Conservation (phyloP, 2,797 vertebrate genomes). For the Pseudochromis fuscus region DNA sequence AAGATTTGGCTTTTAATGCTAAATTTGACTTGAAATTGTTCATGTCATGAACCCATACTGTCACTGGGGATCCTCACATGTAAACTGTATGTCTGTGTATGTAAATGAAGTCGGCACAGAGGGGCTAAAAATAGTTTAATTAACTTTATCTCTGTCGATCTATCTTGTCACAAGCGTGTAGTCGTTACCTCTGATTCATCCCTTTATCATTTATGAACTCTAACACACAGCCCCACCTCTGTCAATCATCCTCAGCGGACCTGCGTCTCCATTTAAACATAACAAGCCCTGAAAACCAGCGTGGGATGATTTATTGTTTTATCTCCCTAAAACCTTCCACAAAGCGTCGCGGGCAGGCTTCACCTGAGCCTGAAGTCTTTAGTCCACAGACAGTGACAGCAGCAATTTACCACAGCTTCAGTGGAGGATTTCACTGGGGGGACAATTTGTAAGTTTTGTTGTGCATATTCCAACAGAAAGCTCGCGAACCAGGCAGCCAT, state of each 20-base stretch:
- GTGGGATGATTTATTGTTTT: constrained; percentile 43
- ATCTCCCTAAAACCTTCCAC: constrained; percentile 34
- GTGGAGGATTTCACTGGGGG: constrained; percentile 41
- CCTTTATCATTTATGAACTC: constrained; percentile 2
- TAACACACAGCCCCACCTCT: neutral
- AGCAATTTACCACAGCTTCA: constrained; percentile 46
- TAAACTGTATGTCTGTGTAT: too few relatives aligned
- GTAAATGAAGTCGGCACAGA: too few relatives aligned
- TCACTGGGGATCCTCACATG: too few relatives aligned
- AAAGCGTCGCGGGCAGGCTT: constrained; percentile 17
- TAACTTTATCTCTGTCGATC: too few relatives aligned
- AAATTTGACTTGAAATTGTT: too few relatives aligned
- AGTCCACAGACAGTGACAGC: constrained; percentile 51
- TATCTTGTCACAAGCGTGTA: neutral
- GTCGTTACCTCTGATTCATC: constrained; percentile 15
- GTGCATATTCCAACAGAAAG: constrained; percentile 37
- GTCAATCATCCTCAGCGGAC: constrained; percentile 33
- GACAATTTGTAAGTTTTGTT: constrained; percentile 54
- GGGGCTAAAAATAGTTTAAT: too few relatives aligned
- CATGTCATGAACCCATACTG: too few relatives aligned
- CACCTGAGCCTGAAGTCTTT: constrained; percentile 48
- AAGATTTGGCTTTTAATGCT: too few relatives aligned
- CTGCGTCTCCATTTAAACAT: constrained; percentile 21
- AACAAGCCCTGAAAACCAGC: constrained; percentile 24
- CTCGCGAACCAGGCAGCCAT: constrained; percentile 49